phyloP scores from a whole-genome alignment of 2,113 vertebrate species.

The Delphinapterus leucas region DNA sequence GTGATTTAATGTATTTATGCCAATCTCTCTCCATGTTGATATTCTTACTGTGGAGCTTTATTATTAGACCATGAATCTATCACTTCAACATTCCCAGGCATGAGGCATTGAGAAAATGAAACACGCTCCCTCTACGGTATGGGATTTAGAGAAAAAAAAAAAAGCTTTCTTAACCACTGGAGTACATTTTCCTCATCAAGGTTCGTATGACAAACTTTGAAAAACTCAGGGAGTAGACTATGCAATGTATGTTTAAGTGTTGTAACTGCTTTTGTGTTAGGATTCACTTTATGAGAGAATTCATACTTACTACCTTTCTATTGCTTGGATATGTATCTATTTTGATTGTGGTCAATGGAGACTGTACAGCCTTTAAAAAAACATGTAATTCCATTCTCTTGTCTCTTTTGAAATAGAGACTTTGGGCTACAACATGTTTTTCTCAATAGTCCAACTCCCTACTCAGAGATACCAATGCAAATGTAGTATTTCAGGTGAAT shows the following conservation, averaged over 20 bases:
- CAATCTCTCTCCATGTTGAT: neutral
- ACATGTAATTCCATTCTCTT: neutral
- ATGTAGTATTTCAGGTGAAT: neutral
- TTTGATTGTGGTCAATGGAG: conserved; percentile 23
- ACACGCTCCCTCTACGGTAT: neutral
- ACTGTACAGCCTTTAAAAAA: neutral
- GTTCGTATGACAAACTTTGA: neutral
- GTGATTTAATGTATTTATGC: neutral
- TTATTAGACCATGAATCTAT: conserved; percentile 3
- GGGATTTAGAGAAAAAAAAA: neutral
- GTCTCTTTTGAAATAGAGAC: conserved; percentile 11
- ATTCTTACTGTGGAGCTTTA: neutral
- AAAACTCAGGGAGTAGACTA: neutral
- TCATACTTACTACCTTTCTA: neutral
- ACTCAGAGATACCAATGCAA: neutral
- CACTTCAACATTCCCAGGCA: conserved; percentile 36
- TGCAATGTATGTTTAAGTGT: neutral
- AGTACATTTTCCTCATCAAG: neutral
- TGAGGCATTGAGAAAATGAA: neutral
- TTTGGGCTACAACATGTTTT: neutral
- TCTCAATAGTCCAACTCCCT: neutral
- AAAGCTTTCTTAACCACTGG: neutral
- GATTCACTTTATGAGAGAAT: neutral
- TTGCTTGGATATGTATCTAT: neutral
- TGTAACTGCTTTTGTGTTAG: neutral